Base-by-base conservation (phyloP, 1,140 invertebrate species). In the Orchesella cincta region DNA sequence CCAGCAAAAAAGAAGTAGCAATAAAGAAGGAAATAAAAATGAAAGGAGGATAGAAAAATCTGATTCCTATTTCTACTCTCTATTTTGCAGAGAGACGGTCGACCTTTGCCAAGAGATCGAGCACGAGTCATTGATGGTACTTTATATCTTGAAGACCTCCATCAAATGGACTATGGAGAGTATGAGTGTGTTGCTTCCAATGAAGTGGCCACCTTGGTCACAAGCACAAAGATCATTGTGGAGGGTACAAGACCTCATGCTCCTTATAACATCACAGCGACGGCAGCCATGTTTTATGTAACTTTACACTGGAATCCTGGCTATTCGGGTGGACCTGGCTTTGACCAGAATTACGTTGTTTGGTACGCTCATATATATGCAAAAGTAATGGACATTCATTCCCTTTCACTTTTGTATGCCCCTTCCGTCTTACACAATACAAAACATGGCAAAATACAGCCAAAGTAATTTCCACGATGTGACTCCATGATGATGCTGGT, bases 171-270 rank as follows among this genome's bases (percentile, higher is more conserved):
- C 86, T 96, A 98, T 85, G 96, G 96, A 8, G 92, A 91, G 31
- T 98, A 98, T 85, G 94, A 98, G 85, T 98, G 97, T 86, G 91
- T 97, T 73, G 94, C 94, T 1, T 92, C 91, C 76, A 98, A 98
- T 86, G 95, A 97, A 87, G 94, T 98, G 76, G 95, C 95, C 54
- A 97, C 94, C 0, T 92, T 98, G 83, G 92, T 96, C 36, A 91
- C 93, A 3, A 89, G 92, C 57, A 97, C 96, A 23, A 93, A 96
- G 83, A 87, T 99, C 70, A 93, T 97, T 77, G 93, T 98, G 74
- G 95, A 98, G 87, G 95, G 94, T 74, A 98, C 96, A 1, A 95
- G 97, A 84, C 96, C 96, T 2, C 96, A 98, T 86, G 95, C 96
- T 35, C 96, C 97, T 0, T 95, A 95, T 87, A 98, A 98, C 86